phyloP scores from a whole-genome alignment of 2,888 invertebrate species.

The Dicranocentrus wangi region DNA sequence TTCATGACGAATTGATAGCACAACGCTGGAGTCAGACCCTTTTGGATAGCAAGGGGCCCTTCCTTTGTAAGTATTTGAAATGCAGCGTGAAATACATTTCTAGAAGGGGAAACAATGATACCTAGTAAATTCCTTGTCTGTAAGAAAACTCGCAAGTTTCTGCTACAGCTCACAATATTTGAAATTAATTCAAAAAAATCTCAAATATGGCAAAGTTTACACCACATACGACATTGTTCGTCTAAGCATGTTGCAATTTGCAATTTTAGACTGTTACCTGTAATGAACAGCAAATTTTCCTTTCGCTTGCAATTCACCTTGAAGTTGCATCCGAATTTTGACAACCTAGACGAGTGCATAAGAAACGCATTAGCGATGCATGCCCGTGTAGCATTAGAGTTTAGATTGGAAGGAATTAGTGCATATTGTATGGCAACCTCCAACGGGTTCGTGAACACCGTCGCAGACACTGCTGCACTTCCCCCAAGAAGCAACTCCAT shows the following conservation, averaged over 20 bases:
- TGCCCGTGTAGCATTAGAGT: not conserved
- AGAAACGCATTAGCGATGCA: no score
- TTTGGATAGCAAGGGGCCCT: slow-evolving; percentile 79
- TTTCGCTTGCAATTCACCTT: slow-evolving; percentile 80
- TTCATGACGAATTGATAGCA: slow-evolving; percentile 90
- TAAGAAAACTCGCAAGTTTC: not conserved
- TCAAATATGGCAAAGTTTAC: not conserved
- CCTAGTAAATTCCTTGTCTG: no score
- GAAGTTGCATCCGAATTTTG: slow-evolving; percentile 90
- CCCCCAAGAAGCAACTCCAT: slow-evolving; percentile 87
- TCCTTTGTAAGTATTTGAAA: slow-evolving; percentile 86
- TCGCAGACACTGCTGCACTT: slow-evolving; percentile 85
- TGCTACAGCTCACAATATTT: not conserved
- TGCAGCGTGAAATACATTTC: slow-evolving; percentile 85
- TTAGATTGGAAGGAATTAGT: no score
- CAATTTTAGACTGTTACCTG: no score
- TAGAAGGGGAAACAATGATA: slow-evolving; percentile 75
- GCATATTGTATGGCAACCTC: no score
- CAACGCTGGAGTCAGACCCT: slow-evolving; percentile 87
- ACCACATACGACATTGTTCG: no score
- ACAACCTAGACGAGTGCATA: no score
- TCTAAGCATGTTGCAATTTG: no score
- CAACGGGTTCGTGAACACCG: slow-evolving; percentile 89
- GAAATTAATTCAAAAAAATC: not conserved
- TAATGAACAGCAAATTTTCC: slow-evolving; percentile 75